phyloP scores from a whole-genome alignment of 1,140 invertebrate species.

The Pogonomyrmex barbatus region DNA sequence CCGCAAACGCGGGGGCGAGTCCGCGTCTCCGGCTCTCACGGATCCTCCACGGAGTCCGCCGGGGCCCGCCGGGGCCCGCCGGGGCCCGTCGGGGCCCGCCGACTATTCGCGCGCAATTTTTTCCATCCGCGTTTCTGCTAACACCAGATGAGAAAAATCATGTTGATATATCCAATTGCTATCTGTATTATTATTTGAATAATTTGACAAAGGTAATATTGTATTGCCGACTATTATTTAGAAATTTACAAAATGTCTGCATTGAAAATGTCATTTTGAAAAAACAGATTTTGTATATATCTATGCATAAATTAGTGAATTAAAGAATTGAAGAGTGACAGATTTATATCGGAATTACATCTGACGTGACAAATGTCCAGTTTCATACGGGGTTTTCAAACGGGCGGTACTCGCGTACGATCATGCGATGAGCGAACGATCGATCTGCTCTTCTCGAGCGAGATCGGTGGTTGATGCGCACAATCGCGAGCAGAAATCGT shows the following conservation, averaged over 20 bases:
- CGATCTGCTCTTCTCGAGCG: constrained; percentile 48
- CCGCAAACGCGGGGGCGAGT: constrained; percentile 50
- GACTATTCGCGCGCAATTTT: constrained; percentile 32
- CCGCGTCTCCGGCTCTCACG: constrained; percentile 68
- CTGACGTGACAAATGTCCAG: background rate
- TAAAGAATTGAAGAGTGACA: background rate
- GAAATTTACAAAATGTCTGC: too few relatives aligned
- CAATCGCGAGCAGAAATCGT: constrained; percentile 79
- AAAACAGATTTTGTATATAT: too few relatives aligned
- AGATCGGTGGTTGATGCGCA: constrained; percentile 58
- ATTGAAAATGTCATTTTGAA: background rate
- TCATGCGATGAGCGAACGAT: background rate
- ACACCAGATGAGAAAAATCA: background rate
- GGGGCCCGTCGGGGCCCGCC: constrained; percentile 37
- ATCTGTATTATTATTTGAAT: too few relatives aligned
- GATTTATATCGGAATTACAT: too few relatives aligned
- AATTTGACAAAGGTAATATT: too few relatives aligned
- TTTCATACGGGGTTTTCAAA: background rate
- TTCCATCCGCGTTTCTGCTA: constrained; percentile 16
- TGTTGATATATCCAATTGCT: background rate
- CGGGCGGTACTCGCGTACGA: background rate
- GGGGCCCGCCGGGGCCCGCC: constrained; percentile 33
- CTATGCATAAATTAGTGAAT: background rate
- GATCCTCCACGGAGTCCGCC: constrained; percentile 23
- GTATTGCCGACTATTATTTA: too few relatives aligned